A percentile compares a stretch with the other conserved stretches of the same genome.
Conservation (phyloP, 2,113 vertebrate species). For the Sisor rabdophorus region DNA sequence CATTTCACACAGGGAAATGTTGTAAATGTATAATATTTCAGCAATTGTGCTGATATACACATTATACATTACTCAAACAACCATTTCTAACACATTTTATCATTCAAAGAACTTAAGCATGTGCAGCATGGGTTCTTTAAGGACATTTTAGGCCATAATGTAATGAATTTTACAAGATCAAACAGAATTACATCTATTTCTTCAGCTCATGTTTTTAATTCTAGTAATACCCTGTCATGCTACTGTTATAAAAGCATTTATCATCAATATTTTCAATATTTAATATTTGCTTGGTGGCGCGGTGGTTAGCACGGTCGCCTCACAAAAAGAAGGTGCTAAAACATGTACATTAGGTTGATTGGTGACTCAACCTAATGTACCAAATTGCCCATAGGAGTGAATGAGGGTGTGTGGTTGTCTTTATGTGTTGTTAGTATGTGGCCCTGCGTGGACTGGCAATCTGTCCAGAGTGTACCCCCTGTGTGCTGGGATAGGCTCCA, state of each 20-base stretch:
- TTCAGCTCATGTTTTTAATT: not conserved
- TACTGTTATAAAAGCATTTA: not conserved
- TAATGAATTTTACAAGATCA: not conserved
- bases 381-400: no score
- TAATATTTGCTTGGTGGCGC: slow-evolving; percentile 1
- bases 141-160: not conserved
- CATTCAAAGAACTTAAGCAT: not conserved
- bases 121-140: slow-evolving; percentile 23
- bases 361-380: no score
- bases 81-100: slow-evolving; percentile 17
- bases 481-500: no score
- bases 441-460: no score
- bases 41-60: no score
- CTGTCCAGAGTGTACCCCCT: no score
- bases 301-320: no score
- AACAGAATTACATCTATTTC: slow-evolving; percentile 24
- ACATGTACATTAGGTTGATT: no score
- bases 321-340: no score
- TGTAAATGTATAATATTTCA: not conserved
- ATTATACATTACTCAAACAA: not conserved
- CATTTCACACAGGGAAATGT: not conserved
- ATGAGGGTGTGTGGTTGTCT: no score
- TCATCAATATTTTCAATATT: not conserved
- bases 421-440: no score
- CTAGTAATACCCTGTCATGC: not conserved